Conservation (phyloP, 1,140 invertebrate genomes). For the Listronotus oregonensis region DNA sequence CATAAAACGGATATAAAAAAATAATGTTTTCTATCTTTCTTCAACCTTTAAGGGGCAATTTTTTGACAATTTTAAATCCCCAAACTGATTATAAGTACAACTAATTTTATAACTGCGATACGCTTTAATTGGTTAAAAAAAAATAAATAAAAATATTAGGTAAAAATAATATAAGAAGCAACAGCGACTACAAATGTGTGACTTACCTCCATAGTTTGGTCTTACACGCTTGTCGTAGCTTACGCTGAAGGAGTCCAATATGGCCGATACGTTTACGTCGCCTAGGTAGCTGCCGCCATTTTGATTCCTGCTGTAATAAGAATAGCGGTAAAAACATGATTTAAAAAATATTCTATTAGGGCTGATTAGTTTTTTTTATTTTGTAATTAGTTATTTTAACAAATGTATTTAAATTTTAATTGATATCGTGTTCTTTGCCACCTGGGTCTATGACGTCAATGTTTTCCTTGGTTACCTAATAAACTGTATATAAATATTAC, state of each 20-base stretch:
- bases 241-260: slow-evolving; percentile 89
- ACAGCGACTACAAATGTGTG: slow-evolving; percentile 22
- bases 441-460: too few relatives aligned
- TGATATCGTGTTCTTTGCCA: too few relatives aligned
- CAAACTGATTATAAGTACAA: too few relatives aligned
- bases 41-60: too few relatives aligned
- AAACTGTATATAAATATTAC: too few relatives aligned
- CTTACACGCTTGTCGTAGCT: slow-evolving; percentile 98
- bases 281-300: slow-evolving; percentile 80
- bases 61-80: too few relatives aligned
- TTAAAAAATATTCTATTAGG: too few relatives aligned
- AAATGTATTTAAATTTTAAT: too few relatives aligned
- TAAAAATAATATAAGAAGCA: slow-evolving; percentile 18
- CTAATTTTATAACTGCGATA: not conserved
- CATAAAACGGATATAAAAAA: too few relatives aligned
- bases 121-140: not conserved
- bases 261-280: slow-evolving; percentile 90
- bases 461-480: too few relatives aligned
- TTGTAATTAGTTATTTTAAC: not conserved
- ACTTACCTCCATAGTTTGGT: slow-evolving; percentile 96
- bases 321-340: too few relatives aligned
- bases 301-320: slow-evolving; percentile 35
- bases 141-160: slow-evolving; percentile 2
- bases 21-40: too few relatives aligned
- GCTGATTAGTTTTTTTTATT: not conserved